Base-by-base conservation (phyloP, 1,140 invertebrate genomes). In the Nixonia krombeini region DNA sequence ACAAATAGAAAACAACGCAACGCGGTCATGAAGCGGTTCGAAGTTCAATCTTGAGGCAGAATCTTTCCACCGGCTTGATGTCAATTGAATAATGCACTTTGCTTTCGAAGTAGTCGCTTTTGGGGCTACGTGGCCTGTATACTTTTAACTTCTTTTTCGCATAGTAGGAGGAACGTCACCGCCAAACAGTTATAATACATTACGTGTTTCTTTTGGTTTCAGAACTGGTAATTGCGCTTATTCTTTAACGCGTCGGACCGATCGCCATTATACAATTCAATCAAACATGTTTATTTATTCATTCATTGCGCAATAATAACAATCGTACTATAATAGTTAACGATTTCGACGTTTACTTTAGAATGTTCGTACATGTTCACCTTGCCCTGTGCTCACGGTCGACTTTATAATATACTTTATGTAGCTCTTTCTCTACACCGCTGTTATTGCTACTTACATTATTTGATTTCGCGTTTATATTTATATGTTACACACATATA, bases 371-470 rank as follows among this genome's bases (percentile, higher is more conserved):
- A 51, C 53, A 67, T 44, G 63, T 45, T 49, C 31, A 45, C 38
- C 15, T 52, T 40, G 31, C 44, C 47, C 33, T 55, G 28, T 55
- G 57, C 57, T 53, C 52, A 55, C 53, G 41, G 67, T 67, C 52
- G 56, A 59, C n/a, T n/a, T n/a, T n/a, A n/a, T n/a, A n/a, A n/a
- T n/a, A n/a, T n/a, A n/a, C n/a, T 67, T 71, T 64, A 13, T 68
- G 58, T 65, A 49, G 50, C 63, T 59, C 47, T 51, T 57, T n/a
- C 49, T 47, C 45, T 68, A 55, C 58, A 29, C 57, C 69, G 53
- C 62, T 67, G 40, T 70, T 77, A 72, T 72, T 77, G 55, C 71
- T 70, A 73, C 58, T 68, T 74, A 70, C 55, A 46, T 72, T 73
- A 71, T 70, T 75, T 65, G 61, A 68, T 75, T 59, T 75, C 72